A percentile compares a stretch with the other conserved stretches of the same genome.
These are phyloP conservation scores for Clarias pachynema DNA, from an alignment of 2,797 vertebrate species.

Conservation along the genomic window DNA sequence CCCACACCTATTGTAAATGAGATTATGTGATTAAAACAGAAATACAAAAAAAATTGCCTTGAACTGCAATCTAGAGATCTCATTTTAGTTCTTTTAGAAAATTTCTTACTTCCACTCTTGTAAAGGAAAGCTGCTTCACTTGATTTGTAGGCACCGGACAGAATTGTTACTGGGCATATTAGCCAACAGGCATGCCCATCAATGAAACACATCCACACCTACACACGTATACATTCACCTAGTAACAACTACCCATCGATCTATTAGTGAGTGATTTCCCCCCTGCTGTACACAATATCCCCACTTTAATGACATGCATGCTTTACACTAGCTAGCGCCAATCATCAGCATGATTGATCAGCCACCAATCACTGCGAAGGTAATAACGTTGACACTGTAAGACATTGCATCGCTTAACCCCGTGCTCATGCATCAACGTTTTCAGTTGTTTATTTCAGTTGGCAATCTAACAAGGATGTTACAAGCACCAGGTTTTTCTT, in stretches of 20 bases:
- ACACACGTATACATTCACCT: conserved; percentile 6
- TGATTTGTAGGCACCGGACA: background rate
- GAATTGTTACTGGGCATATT: conserved; percentile 41
- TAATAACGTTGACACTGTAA: conserved; percentile 70
- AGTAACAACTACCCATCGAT: conserved; percentile 35
- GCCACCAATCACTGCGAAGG: conserved; percentile 58
- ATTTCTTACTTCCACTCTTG: no score
- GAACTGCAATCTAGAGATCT: background rate
- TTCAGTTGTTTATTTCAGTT: background rate
- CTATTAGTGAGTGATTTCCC: conserved; percentile 19
- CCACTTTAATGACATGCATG: conserved; percentile 41
- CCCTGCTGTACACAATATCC: conserved; percentile 26
- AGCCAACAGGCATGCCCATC: conserved; percentile 40
- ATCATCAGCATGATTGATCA: conserved; percentile 75
- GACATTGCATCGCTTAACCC: conserved; percentile 56
- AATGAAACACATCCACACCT: conserved; percentile 5
- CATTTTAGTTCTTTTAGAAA: background rate
- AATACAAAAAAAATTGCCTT: background rate
- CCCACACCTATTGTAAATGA: background rate
- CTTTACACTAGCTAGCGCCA: conserved; percentile 70
- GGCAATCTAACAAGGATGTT: background rate
- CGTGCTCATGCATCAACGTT: background rate
- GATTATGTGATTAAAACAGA: background rate
- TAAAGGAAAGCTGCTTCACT: background rate
- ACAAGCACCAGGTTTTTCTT: background rate